These are phyloP conservation scores for Epinephelus fuscoguttatus DNA, from an alignment of 2,113 vertebrate species.

Conservation along the genomic window DNA sequence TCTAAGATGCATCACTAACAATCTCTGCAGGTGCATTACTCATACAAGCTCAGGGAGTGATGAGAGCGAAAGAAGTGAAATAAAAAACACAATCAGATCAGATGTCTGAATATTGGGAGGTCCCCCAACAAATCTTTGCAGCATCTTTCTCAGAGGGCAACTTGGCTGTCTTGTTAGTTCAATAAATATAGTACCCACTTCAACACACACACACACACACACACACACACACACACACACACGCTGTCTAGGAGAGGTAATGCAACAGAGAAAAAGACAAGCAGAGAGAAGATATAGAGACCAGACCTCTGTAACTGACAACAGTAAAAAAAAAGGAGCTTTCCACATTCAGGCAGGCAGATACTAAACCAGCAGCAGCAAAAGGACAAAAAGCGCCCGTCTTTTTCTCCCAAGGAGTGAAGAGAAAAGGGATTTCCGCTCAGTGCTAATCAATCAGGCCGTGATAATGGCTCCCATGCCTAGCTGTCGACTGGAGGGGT, in stretches of 20 bases:
- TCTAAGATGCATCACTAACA: conserved; percentile 8
- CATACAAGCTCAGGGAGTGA: neutral
- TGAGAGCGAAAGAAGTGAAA: neutral
- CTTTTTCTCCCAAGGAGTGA: conserved; percentile 65
- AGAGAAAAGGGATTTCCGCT: conserved; percentile 87
- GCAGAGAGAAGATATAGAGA: conserved; percentile 37
- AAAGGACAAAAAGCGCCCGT: conserved; percentile 76
- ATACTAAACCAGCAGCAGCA: conserved; percentile 65
- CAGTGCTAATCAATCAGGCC: conserved; percentile 88
- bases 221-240: neutral
- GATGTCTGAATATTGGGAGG: conserved; percentile 17
- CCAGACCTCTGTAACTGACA: conserved; percentile 54
- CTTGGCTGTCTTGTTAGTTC: conserved; percentile 5
- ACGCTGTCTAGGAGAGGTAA: neutral
- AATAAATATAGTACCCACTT: conserved; percentile 19
- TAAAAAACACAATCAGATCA: conserved; percentile 20
- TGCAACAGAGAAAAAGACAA: conserved; percentile 1
- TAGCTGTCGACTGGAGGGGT: conserved; percentile 86
- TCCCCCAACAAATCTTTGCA: conserved; percentile 8
- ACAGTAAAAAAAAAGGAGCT: conserved; percentile 29
- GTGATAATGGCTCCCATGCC: conserved; percentile 87
- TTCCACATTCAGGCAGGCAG: conserved; percentile 46
- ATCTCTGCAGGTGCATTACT: conserved; percentile 54
- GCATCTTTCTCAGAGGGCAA: conserved; percentile 13
- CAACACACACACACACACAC: neutral